Percentiles rank a stretch among this genome's conserved stretches.
Evolutionary conservation across 2,797 vertebrate species (phyloP).

Genomic region (Luscinia luscinia): DNA sequence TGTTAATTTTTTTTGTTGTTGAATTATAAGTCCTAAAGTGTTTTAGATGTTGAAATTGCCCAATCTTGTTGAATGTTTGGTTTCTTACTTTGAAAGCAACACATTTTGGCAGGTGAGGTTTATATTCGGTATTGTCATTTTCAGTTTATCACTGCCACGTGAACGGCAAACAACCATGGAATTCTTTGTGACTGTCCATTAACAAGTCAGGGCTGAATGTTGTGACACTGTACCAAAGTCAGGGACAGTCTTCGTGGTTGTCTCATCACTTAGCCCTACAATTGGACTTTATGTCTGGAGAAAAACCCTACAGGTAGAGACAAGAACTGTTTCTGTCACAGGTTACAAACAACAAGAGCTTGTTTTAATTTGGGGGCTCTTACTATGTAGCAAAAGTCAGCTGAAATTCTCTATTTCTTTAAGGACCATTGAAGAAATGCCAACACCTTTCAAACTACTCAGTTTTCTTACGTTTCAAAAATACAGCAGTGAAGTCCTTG

Average conservation of each 20-base stretch:
- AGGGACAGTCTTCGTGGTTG: background rate
- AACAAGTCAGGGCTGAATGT: background rate
- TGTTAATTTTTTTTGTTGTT: background rate
- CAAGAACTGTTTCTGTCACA: background rate
- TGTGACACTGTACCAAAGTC: background rate
- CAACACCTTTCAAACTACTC: conserved; percentile 86
- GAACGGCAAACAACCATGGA: background rate
- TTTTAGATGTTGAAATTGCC: background rate
- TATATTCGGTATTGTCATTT: background rate
- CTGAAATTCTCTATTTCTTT: conserved; percentile 49
- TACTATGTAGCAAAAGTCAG: background rate
- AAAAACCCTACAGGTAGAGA: background rate
- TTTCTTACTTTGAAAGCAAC: background rate
- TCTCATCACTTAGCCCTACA: background rate
- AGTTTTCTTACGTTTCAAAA: conserved; percentile 96
- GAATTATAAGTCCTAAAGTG: background rate
- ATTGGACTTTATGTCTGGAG: background rate
- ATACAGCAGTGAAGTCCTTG: conserved; percentile 91
- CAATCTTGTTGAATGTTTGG: background rate
- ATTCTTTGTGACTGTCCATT: background rate
- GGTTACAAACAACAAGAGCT: background rate
- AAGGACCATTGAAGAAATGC: conserved; percentile 90
- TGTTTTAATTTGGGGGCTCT: background rate
- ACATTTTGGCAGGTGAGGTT: background rate
- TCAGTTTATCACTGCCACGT: background rate